phyloP scores from a whole-genome alignment of 2,113 vertebrate genomes.

The Larimichthys polyactis region DNA sequence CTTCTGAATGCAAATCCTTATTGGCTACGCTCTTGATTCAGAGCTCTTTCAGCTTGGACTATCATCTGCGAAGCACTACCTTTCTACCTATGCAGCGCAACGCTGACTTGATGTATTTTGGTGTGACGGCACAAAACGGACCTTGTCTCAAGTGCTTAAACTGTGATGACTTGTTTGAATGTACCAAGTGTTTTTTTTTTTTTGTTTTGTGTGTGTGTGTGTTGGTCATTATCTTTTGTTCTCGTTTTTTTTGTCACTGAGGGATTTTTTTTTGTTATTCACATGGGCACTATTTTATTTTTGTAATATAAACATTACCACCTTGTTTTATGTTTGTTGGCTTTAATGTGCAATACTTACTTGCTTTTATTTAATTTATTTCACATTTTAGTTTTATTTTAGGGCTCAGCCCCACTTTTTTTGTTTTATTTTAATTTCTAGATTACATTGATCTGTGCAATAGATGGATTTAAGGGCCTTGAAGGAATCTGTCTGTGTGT shows the following conservation, averaged over 20 bases:
- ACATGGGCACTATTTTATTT: conserved; percentile 67
- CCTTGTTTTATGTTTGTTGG: conserved; percentile 69
- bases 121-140: conserved; percentile 80
- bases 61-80: conserved; percentile 72
- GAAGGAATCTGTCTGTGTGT: conserved; percentile 32
- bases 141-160: conserved; percentile 84
- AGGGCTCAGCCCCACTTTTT: conserved; percentile 25
- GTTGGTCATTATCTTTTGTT: conserved; percentile 55
- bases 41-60: conserved; percentile 55
- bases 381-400: conserved; percentile 68
- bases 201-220: conserved; percentile 55
- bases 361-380: conserved; percentile 81
- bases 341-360: conserved; percentile 67
- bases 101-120: conserved; percentile 69
- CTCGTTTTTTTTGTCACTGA: conserved; percentile 57
- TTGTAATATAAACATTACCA: conserved; percentile 62
- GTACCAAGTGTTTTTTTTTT: conserved; percentile 76
- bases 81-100: conserved; percentile 79
- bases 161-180: conserved; percentile 89
- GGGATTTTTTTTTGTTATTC: conserved; percentile 48
- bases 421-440: conserved; percentile 29
- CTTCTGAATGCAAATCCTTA: conserved; percentile 50
- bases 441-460: conserved; percentile 74
- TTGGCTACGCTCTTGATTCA: conserved; percentile 33
- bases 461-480: conserved; percentile 75